Percentiles rank a stretch among this genome's conserved stretches.
These are phyloP conservation scores for Gadus macrocephalus DNA, from an alignment of 2,113 vertebrate species.

Conservation along the genomic window DNA sequence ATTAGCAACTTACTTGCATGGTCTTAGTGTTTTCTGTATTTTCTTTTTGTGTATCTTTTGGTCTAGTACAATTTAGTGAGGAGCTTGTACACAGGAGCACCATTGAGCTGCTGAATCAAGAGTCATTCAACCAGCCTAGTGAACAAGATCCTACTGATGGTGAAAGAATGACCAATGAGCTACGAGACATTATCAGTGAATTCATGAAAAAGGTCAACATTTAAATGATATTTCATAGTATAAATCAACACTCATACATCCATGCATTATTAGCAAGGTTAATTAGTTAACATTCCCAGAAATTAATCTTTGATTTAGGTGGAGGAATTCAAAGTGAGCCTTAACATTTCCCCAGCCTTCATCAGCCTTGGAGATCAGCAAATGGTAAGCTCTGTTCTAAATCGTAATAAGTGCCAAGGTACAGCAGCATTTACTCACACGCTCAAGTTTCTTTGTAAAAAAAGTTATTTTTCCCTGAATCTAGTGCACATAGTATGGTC, in stretches of 20 bases:
- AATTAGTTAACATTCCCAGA: background rate
- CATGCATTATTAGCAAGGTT: background rate
- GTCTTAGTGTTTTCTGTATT: background rate
- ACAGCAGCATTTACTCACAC: background rate
- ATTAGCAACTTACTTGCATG: background rate
- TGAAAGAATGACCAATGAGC: conserved; percentile 77
- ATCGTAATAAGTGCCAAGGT: background rate
- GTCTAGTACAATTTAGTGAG: conserved; percentile 3
- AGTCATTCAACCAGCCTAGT: conserved; percentile 12
- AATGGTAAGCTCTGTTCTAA: conserved; percentile 67
- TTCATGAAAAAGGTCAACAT: conserved; percentile 76
- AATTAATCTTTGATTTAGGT: conserved; percentile 66
- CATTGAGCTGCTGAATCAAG: background rate
- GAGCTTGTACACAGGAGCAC: background rate
- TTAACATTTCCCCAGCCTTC: conserved; percentile 52
- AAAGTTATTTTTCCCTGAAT: background rate
- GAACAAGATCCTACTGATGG: conserved; percentile 68
- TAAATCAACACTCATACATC: background rate
- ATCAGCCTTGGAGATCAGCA: conserved; percentile 66
- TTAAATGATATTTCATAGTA: conserved; percentile 3
- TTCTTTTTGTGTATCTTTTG: background rate
- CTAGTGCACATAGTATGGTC: too few relatives aligned
- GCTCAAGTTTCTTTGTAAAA: background rate
- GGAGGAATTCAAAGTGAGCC: conserved; percentile 75
- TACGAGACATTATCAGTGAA: conserved; percentile 77